phyloP scores from a whole-genome alignment of 2,888 invertebrate species.

The Phytoseiulus persimilis region DNA sequence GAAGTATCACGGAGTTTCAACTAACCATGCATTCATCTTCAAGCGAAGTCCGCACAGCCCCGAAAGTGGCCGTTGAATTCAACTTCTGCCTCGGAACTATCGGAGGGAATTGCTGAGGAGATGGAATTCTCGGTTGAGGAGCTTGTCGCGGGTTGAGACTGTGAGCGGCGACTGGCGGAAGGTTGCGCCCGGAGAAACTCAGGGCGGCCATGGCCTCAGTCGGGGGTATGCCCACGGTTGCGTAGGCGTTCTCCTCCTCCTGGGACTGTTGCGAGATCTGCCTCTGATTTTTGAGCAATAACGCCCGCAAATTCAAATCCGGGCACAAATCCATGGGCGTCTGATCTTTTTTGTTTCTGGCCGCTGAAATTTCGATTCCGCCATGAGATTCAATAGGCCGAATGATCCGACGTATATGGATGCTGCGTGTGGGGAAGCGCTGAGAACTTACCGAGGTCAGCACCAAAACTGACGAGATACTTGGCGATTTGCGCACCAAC shows the following conservation, averaged over 20 bases:
- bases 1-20: not conserved
- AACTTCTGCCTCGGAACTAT: conserved; percentile 16
- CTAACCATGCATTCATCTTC: conserved; percentile 30
- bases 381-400: too few species aligned
- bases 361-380: conserved; percentile 7
- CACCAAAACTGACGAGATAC: conserved; percentile 88
- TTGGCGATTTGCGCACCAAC: conserved; percentile 81
- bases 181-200: not conserved
- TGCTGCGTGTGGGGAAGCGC: too few species aligned
- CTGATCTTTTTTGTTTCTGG: conserved; percentile 61
- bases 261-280: conserved; percentile 56
- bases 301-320: conserved; percentile 93
- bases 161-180: not conserved
- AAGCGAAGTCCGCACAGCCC: not conserved
- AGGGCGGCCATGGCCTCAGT: conserved; percentile 20
- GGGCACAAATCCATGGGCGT: conserved; percentile 92
- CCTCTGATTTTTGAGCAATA: conserved; percentile 83
- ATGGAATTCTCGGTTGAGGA: not conserved
- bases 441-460: conserved; percentile 61
- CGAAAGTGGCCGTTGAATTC: conserved; percentile 8
- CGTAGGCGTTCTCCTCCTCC: conserved; percentile 12
- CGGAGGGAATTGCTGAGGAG: not conserved
- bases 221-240: not conserved
- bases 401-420: too few species aligned
- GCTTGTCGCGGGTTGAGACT: not conserved